These are phyloP conservation scores for Epizoanthus stellaris DNA, from an alignment of 92 coral and sea anemone species.

Conservation along the genomic window DNA sequence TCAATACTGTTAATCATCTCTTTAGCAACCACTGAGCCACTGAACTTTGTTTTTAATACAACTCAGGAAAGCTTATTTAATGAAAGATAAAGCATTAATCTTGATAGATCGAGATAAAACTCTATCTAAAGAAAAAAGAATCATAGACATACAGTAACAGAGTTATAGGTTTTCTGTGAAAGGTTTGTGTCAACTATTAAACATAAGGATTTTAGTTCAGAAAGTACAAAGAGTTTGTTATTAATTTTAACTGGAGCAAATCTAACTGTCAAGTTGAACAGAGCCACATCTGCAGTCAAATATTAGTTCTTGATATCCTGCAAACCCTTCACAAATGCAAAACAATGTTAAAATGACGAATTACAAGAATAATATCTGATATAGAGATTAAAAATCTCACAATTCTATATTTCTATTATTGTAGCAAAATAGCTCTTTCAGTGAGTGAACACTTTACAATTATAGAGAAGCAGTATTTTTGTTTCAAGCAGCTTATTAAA, in stretches of 20 bases:
- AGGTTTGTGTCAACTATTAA: no score
- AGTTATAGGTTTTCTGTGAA: no score
- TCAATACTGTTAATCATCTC: neutral
- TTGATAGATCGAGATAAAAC: no score
- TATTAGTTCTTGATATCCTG: neutral
- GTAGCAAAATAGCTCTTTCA: no score
- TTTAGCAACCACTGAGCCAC: neutral
- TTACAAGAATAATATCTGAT: neutral
- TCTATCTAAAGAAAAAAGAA: neutral
- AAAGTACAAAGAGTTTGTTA: neutral
- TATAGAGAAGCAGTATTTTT: no score
- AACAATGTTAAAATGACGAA: neutral
- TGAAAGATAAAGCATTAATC: neutral
- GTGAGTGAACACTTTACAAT: no score
- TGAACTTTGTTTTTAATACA: neutral
- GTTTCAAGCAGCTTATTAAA: no score
- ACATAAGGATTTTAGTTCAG: no score
- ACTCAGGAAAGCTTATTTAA: neutral
- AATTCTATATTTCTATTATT: neutral
- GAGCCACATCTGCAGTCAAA: constrained; percentile 2
- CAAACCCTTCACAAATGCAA: neutral
- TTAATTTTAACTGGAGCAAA: neutral
- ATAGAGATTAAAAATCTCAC: neutral
- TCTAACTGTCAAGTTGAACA: constrained; percentile 5
- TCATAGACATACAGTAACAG: neutral